phyloP scores from a whole-genome alignment of 2,113 vertebrate species.

The Hippocampus mohnikei region DNA sequence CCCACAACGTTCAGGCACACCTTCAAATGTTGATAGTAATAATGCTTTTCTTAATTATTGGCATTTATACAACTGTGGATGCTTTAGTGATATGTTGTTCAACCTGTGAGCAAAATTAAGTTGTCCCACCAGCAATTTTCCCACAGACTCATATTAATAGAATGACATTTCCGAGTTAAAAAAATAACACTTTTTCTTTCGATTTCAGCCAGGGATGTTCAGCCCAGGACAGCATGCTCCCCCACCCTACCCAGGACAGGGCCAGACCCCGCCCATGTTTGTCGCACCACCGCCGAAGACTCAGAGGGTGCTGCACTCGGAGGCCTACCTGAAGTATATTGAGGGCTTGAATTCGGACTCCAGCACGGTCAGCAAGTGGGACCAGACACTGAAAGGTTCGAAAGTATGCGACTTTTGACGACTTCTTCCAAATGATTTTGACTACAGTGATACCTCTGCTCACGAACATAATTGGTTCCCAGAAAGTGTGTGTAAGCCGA shows the following conservation, averaged over 20 bases:
- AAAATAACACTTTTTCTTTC: not conserved
- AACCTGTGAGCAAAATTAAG: not conserved
- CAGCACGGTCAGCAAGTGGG: slow-evolving; percentile 93
- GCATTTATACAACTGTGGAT: too few relatives aligned
- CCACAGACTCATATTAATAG: not conserved
- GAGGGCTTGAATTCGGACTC: slow-evolving; percentile 92
- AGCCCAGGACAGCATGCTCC: slow-evolving; percentile 89
- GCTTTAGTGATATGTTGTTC: not conserved
- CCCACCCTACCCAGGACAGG: slow-evolving; percentile 90
- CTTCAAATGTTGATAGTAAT: too few relatives aligned
- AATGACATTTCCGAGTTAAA: not conserved
- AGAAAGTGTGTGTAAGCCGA: too few relatives aligned
- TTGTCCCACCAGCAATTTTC: not conserved
- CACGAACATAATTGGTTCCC: too few relatives aligned
- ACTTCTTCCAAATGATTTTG: not conserved
- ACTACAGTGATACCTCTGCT: too few relatives aligned
- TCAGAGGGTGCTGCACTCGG: slow-evolving; percentile 93
- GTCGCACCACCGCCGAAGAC: slow-evolving; percentile 95
- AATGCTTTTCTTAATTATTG: too few relatives aligned
- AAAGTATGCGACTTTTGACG: not conserved
- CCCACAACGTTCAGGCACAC: too few relatives aligned
- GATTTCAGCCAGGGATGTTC: slow-evolving; percentile 81
- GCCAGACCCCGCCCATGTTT: slow-evolving; percentile 87
- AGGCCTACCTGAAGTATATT: slow-evolving; percentile 97
- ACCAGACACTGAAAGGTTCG: slow-evolving; percentile 91